Evolutionary conservation across 2,797 vertebrate species (phyloP), one percentile per base, ranked within the genome.

Genomic region (Hypotaenidia okinawae): DNA sequence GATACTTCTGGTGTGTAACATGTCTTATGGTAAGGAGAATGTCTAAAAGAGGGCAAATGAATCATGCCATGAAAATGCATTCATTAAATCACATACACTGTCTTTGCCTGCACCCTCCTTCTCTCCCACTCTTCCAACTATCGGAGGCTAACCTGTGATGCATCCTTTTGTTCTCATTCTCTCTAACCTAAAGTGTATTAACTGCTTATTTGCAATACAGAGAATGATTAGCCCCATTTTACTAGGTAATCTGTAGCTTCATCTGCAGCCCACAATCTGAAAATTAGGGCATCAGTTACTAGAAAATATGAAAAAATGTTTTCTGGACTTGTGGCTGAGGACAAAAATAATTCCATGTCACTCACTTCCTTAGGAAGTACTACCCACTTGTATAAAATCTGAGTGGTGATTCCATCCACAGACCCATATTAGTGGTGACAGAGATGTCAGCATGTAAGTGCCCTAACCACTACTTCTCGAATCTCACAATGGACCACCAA

Each of bases 381-480:
- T 33, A 37, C 6, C 9, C 51, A 51, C 23, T 66, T 33, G 12
- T 13, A 2, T 10, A 58, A 67, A n/a, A 51, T 57, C 11, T 32
- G 35, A 45, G 16, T 1, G 5, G 25, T 37, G 35, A 47, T 57
- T 19, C 6, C 39, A 39, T 30, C 35, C 49, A 5, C 19, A 81
- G 9, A 19, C 16, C 9, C 3, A 1, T 41, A 9, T 12, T 45
- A 41, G 49, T 8, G 35, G 23, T 1, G 1, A 22, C 2, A 39
- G 16, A 12, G 32, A 68, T 35, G 25, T 49, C 45, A 72, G 13
- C 7, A 23, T 10, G 4, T 22, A 37, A 47, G 30, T 70, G 14
- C 17, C 49, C 18, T 33, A 11, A 37, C 6, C 4, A 0, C 10
- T 47, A 5, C 21, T 72, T 68, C 27, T 72, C 7, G 68, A 2